A percentile compares a stretch with the other conserved stretches of the same genome.
Conservation (phyloP, 2,113 vertebrate species). For the Arenaria interpres region DNA sequence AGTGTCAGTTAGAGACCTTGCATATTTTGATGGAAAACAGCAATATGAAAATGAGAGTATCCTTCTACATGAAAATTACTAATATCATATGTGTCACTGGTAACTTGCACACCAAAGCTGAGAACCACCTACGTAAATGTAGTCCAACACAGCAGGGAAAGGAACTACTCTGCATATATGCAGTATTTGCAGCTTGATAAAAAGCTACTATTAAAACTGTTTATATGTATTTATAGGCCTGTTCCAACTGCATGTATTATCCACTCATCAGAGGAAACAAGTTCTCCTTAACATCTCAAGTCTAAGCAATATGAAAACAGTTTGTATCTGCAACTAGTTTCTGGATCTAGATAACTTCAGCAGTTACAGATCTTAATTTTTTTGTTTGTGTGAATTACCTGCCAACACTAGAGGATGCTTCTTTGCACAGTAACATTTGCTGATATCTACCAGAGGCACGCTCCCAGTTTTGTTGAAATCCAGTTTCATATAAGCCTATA, state of each 20-base stretch:
- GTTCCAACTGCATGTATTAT: neutral
- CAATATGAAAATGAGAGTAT: neutral
- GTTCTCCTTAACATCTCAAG: neutral
- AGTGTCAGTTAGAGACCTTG: neutral
- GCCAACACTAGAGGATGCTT: slow-evolving; percentile 75
- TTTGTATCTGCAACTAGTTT: neutral
- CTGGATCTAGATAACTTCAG: neutral
- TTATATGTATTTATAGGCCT: neutral
- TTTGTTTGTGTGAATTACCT: slow-evolving; percentile 66
- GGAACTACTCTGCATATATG: neutral
- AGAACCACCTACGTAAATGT: neutral
- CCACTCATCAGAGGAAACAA: neutral
- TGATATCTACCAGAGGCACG: slow-evolving; percentile 73
- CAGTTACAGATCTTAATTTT: neutral
- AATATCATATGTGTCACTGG: neutral
- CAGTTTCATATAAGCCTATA: slow-evolving; percentile 84
- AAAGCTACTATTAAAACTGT: neutral
- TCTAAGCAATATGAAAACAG: neutral
- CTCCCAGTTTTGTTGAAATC: slow-evolving; percentile 82
- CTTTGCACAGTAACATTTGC: slow-evolving; percentile 82
- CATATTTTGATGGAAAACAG: neutral
- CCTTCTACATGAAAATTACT: neutral
- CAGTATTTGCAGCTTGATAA: neutral
- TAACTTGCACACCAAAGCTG: neutral
- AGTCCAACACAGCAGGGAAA: neutral